phyloP scores from a whole-genome alignment of 1,140 invertebrate species.

The Sipha flava region DNA sequence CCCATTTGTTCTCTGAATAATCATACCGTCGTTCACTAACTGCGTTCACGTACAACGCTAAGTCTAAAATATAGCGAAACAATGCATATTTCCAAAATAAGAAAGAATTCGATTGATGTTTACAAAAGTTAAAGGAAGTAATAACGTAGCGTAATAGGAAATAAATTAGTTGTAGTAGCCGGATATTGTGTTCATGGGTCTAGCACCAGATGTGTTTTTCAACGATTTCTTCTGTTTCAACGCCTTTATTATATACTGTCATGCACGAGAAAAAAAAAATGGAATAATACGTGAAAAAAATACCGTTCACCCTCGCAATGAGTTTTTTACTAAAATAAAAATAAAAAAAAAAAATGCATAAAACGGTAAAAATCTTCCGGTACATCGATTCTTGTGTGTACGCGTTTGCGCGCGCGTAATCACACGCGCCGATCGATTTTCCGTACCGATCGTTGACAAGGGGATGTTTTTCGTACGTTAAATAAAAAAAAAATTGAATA shows the following conservation, averaged over 20 bases:
- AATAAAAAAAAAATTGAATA: slow-evolving; percentile 4
- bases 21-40: too few species aligned
- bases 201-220: not conserved
- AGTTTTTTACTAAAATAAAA: not conserved
- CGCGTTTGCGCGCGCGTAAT: not conserved
- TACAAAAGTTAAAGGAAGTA: too few species aligned
- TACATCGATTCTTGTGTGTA: slow-evolving; percentile 17
- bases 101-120: too few species aligned
- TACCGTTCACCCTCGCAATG: not conserved
- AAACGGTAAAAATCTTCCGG: slow-evolving; percentile 26
- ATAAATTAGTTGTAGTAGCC: not conserved
- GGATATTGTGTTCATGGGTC: too few species aligned
- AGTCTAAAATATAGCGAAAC: too few species aligned
- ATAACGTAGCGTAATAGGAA: not conserved
- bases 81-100: too few species aligned
- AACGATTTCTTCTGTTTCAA: slow-evolving; percentile 4
- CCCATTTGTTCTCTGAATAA: too few species aligned
- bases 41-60: too few species aligned
- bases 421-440: not conserved
- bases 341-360: not conserved
- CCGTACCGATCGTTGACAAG: not conserved
- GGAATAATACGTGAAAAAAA: too few species aligned
- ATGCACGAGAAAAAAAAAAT: too few species aligned
- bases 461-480: not conserved
- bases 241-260: not conserved